Evolutionary conservation across 2,888 invertebrate species (phyloP).

Genomic region (Platycnemis pennipes): DNA sequence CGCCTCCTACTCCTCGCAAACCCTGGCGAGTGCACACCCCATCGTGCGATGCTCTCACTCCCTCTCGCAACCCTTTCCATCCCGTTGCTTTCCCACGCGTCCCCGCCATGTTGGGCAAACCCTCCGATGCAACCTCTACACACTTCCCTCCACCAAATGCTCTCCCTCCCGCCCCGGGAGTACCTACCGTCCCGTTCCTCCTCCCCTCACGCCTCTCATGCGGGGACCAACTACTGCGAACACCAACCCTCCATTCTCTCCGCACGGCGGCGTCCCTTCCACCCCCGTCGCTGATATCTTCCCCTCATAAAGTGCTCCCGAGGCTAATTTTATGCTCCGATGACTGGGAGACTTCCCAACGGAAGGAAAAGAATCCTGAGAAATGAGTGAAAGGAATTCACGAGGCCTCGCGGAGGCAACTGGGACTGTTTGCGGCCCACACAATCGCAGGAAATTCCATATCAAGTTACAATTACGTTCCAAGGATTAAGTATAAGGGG

Average conservation of each 20-base stretch:
- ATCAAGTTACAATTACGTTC: background rate
- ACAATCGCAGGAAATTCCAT: background rate
- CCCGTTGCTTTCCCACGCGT: background rate
- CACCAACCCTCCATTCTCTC: background rate
- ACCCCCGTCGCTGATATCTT: background rate
- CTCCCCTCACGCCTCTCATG: background rate
- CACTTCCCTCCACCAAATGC: background rate
- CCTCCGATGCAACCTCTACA: background rate
- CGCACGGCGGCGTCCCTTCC: background rate
- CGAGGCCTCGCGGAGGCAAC: background rate
- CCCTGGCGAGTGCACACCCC: background rate
- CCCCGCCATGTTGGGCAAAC: background rate
- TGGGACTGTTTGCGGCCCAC: background rate
- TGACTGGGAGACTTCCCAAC: background rate
- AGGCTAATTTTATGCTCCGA: constrained; percentile 15
- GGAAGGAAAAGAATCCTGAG: constrained; percentile 26
- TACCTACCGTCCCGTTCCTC: background rate
- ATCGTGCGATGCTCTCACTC: background rate
- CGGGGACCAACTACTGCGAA: background rate
- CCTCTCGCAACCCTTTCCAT: background rate
- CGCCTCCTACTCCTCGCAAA: background rate
- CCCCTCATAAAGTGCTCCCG: background rate
- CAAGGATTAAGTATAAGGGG: background rate
- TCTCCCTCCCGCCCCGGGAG: background rate
- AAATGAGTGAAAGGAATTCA: constrained; percentile 19